Base-by-base conservation (phyloP, 2,888 invertebrate species). In the Sesia apiformis region DNA sequence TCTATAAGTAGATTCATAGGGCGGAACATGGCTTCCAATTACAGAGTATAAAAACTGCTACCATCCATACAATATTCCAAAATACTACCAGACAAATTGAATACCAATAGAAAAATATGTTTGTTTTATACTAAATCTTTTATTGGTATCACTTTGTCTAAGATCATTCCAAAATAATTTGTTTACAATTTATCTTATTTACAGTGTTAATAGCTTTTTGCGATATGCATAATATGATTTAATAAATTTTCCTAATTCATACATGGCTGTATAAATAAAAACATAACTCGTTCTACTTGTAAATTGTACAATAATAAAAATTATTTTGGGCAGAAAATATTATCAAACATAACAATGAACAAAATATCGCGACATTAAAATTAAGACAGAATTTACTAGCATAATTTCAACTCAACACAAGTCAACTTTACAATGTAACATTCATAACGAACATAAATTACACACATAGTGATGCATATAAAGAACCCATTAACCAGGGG, bases 341-440 rank as follows among this genome's bases (percentile, higher is more conserved):
- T 66, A 76, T 75, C 84, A 88, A 88, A 87, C 85, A 81, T 87
- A 89, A 86, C 86, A 87, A 85, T 70, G 69, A 84, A 85, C 76
- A 81, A 68, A 70, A 70, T 23, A 23, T 23, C 23, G 23, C 23
- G 23, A 23, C 23, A 23, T 23, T 23, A 51, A 5, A 52, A 40
- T 7, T 39, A 40, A 40, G 7, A n/a, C 40, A 52, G 67, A 70
- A 72, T 61, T 74, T 70, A 68, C 67, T 76, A 79, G 73, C 75
- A 77, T 84, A 81, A 85, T 83, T 82, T 84, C 82, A 83, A 76
- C 75, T 74, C 62, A 69, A 72, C 64, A 66, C 58, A 50, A 50
- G 39, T 50, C 38, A 50, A 50, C 39, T 50, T 46, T 23, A 46
- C 46, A 3, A 46, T 46, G 23, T 8, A 46, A 46, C 23, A 23